Evolutionary conservation across 2,797 vertebrate species (phyloP).

Genomic region (Pipistrellus nathusii): DNA sequence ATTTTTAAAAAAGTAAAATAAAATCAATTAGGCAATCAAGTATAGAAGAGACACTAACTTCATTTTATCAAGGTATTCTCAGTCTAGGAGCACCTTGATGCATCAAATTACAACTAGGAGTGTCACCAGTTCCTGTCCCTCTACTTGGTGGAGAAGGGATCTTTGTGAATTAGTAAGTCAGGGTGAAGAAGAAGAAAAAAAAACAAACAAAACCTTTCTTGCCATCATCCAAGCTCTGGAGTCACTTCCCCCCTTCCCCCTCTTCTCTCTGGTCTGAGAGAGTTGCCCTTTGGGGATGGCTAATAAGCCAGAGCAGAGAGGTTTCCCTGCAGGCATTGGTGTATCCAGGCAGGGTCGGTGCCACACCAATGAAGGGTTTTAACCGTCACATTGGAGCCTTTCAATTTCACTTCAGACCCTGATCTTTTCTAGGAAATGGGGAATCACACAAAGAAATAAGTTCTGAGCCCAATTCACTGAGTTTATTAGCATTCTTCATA

Average conservation of each 20-base stretch:
- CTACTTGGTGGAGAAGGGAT: neutral
- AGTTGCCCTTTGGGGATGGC: neutral
- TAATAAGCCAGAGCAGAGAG: neutral
- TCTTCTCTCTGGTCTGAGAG: neutral
- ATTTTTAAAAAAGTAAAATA: neutral
- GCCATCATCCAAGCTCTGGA: neutral
- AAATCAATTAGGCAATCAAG: neutral
- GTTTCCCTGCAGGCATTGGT: too few relatives aligned
- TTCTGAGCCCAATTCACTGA: neutral
- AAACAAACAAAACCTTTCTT: neutral
- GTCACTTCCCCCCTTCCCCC: neutral
- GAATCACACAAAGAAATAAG: neutral
- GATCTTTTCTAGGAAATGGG: neutral
- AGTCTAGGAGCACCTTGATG: neutral
- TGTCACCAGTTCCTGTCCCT: neutral
- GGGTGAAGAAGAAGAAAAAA: neutral
- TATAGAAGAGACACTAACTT: neutral
- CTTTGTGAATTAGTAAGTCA: neutral
- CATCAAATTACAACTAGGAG: neutral
- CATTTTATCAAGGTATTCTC: neutral
- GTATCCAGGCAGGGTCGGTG: neutral
- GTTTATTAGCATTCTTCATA: neutral
- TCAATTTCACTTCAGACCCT: neutral
- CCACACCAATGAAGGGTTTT: accelerated
- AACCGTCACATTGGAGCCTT: neutral